Conservation (phyloP, 2,797 vertebrate genomes). For the Rhadinocentrus ornatus region DNA sequence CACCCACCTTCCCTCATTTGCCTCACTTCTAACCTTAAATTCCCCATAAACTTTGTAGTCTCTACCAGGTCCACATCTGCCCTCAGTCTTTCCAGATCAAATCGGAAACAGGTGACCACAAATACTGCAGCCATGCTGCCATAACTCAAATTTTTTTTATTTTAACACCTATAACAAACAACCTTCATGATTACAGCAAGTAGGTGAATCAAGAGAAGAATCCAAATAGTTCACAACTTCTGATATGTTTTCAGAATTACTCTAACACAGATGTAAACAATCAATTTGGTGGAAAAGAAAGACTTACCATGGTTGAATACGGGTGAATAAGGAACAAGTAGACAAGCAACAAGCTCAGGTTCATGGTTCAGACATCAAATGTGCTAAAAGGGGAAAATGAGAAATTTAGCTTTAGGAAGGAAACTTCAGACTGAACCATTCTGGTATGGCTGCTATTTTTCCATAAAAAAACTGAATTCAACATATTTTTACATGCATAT, state of each 20-base stretch:
- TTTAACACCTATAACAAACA: slow-evolving; percentile 20
- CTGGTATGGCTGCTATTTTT: neutral
- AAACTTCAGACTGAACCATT: neutral
- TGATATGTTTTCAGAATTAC: neutral
- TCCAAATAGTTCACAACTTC: neutral
- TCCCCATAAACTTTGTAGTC: slow-evolving; percentile 64
- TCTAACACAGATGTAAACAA: neutral
- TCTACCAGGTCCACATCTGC: slow-evolving; percentile 71
- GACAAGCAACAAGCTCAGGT: slow-evolving; percentile 45
- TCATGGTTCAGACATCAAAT: slow-evolving; percentile 55
- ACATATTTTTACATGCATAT: neutral
- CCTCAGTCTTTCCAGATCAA: slow-evolving; percentile 36
- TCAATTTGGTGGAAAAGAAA: neutral
- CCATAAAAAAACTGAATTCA: neutral
- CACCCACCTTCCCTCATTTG: neutral
- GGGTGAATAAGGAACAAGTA: slow-evolving; percentile 61
- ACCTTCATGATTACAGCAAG: neutral
- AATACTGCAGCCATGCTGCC: slow-evolving; percentile 31
- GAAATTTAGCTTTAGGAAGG: neutral
- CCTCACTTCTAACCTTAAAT: slow-evolving; percentile 28
- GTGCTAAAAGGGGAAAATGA: neutral
- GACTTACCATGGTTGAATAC: slow-evolving; percentile 64
- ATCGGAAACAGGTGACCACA: slow-evolving; percentile 61
- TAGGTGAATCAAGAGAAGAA: neutral
- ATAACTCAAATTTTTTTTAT: neutral